Base-by-base conservation (phyloP, 2,113 vertebrate species). In the Aphelocoma coerulescens region DNA sequence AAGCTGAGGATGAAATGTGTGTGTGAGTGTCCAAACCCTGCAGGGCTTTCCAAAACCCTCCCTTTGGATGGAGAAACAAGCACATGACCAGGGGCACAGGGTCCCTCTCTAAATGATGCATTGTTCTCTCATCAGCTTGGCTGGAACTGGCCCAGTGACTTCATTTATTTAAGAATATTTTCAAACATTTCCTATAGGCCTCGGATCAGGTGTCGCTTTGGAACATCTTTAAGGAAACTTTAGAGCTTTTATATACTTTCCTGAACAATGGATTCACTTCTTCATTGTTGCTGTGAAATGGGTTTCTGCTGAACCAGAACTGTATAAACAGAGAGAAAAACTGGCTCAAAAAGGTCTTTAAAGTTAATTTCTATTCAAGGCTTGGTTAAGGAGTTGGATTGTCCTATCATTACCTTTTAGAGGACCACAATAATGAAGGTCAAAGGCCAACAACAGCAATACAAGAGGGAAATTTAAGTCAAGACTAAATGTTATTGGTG, bases 91-190 rank as follows among this genome's bases (percentile, higher is more conserved):
- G 66, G 80, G 83, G 66, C 72, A 86, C 27, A 22, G 77, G 32
- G 73, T 87, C 4, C 1, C 4, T 84, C 58, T 75, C 66, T 49
- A 5, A 28, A 37, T 84, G 54, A 3, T 62, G 44, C 62, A 44
- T 86, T 95, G 92, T 91, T 93, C 85, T 95, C 91, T 85, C 96
- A 44, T 91, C 91, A 87, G 73, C 61, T 86, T 43, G 77, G 72
- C 91, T 95, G 83, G 89, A 93, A 37, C 10, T 14, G 32, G 15
- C 73, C 68, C 88, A 76, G 41, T 7, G 73, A 41, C 28, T 96
- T 77, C 43, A 86, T 86, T 88, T 78, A 65, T 90, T 88, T 71
- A 26, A 80, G 61, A 28, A 65, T 84, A 68, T 72, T 86, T 89
- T 61, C 43, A 82, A 89, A 62, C 4, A 3, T 85, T 84, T 92